phyloP scores from a whole-genome alignment of 2,797 vertebrate genomes.

The Mormyrops boulengeri region DNA sequence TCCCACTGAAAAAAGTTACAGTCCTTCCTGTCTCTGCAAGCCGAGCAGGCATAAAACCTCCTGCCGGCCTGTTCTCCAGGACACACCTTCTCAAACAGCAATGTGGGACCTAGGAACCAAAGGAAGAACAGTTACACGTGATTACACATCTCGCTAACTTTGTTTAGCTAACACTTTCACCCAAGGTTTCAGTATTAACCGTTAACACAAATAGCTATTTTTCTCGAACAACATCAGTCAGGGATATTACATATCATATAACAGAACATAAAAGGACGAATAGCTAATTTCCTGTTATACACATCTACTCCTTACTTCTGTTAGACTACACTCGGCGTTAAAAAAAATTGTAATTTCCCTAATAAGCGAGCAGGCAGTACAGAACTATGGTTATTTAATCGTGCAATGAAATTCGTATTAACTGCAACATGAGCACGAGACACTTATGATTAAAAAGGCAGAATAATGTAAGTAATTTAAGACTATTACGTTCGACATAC shows the following conservation, averaged over 20 bases:
- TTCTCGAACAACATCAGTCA: background rate
- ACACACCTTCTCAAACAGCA: slow-evolving; percentile 73
- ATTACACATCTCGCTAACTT: background rate
- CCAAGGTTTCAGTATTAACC: background rate
- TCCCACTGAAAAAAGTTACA: slow-evolving; percentile 94
- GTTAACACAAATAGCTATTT: background rate
- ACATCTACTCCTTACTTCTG: background rate
- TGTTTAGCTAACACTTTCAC: background rate
- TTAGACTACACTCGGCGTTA: background rate
- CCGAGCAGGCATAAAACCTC: slow-evolving; percentile 87
- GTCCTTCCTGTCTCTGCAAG: slow-evolving; percentile 87
- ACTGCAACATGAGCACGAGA: background rate
- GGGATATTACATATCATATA: background rate
- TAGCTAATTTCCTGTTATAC: background rate
- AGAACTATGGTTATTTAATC: background rate
- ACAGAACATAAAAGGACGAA: background rate
- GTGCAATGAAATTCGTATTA: background rate
- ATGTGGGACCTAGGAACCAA: slow-evolving; percentile 69
- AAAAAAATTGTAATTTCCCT: background rate
- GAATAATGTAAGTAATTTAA: background rate
- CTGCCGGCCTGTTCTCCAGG: slow-evolving; percentile 55
- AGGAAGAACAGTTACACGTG: background rate
- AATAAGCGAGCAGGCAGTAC: background rate
- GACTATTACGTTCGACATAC: slow-evolving; percentile 34
- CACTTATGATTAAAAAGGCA: background rate